These are phyloP conservation scores for Thereuonema tuberculata DNA, from an alignment of 1,140 invertebrate genomes.

Conservation along the genomic window DNA sequence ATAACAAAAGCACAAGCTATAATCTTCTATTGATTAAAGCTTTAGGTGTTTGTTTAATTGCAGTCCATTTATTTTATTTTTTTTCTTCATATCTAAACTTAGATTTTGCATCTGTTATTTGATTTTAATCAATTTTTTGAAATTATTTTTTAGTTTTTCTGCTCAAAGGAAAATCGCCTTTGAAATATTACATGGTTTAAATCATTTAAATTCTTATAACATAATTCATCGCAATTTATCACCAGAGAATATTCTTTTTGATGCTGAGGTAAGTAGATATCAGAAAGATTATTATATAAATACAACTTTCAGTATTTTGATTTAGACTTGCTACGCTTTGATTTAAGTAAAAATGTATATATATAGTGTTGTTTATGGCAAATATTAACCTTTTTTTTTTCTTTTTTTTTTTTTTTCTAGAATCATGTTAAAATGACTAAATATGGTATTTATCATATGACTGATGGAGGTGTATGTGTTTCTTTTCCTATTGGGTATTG, in stretches of 20 bases:
- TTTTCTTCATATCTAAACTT: too few species aligned
- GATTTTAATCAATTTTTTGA: too few species aligned
- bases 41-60: neutral
- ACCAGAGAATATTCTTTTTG: constrained; percentile 68
- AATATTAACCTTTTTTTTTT: too few species aligned
- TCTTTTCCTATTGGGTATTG: constrained; percentile 87
- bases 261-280: constrained; percentile 40
- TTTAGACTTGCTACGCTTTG: too few species aligned
- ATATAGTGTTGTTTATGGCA: too few species aligned
- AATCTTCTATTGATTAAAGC: too few species aligned
- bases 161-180: constrained; percentile 36
- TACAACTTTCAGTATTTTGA: too few species aligned
- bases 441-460: constrained; percentile 87
- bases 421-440: constrained; percentile 68
- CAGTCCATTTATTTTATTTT: neutral
- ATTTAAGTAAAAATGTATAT: too few species aligned
- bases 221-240: constrained; percentile 66
- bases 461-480: constrained; percentile 63
- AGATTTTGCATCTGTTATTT: neutral
- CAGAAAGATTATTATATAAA: too few species aligned
- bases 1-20: too few species aligned
- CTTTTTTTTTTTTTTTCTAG: neutral
- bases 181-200: constrained; percentile 57
- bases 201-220: constrained; percentile 53
- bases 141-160: too few species aligned